These are phyloP conservation scores for Procambarus clarkii DNA, from an alignment of 1,140 invertebrate species.

Conservation along the genomic window DNA sequence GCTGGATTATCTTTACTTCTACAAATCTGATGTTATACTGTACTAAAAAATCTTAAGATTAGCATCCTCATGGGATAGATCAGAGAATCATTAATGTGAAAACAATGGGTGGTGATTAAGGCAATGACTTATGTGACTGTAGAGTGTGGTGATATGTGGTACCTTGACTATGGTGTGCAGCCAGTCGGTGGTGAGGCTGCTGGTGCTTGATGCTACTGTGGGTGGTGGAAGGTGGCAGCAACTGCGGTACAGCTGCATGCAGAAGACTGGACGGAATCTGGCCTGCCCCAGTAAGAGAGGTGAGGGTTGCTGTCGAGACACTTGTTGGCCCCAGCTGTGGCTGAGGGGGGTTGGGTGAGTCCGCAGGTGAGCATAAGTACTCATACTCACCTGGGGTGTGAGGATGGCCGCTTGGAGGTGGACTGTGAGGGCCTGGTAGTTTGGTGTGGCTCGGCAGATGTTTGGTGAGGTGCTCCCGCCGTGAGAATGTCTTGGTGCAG, in stretches of 20 bases:
- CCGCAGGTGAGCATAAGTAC: constrained; percentile 69
- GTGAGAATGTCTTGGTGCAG: constrained; percentile 71
- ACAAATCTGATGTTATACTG: constrained; percentile 21
- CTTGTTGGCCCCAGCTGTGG: constrained; percentile 34
- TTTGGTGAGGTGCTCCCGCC: constrained; percentile 72
- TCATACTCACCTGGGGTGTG: constrained; percentile 72
- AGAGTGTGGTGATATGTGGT: constrained; percentile 14
- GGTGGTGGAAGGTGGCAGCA: constrained; percentile 50
- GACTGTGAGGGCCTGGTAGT: constrained; percentile 65
- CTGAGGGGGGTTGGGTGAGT: constrained; percentile 63
- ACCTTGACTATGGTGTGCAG: constrained; percentile 61
- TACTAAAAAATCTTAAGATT: background rate
- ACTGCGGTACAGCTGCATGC: constrained; percentile 65
- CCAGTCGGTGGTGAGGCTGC: constrained; percentile 56
- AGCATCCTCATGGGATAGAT: constrained; percentile 4
- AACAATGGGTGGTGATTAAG: background rate
- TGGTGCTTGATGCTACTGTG: constrained; percentile 47
- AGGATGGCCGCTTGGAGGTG: constrained; percentile 64
- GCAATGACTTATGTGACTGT: background rate
- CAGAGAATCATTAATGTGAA: background rate
- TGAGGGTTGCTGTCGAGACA: constrained; percentile 31
- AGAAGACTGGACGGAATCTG: constrained; percentile 56
- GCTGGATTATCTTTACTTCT: constrained; percentile 25
- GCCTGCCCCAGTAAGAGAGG: constrained; percentile 38
- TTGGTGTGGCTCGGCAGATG: constrained; percentile 71